These are phyloP conservation scores for Caenorhabditis angaria DNA, from an alignment of 2,888 invertebrate species.

Conservation along the genomic window DNA sequence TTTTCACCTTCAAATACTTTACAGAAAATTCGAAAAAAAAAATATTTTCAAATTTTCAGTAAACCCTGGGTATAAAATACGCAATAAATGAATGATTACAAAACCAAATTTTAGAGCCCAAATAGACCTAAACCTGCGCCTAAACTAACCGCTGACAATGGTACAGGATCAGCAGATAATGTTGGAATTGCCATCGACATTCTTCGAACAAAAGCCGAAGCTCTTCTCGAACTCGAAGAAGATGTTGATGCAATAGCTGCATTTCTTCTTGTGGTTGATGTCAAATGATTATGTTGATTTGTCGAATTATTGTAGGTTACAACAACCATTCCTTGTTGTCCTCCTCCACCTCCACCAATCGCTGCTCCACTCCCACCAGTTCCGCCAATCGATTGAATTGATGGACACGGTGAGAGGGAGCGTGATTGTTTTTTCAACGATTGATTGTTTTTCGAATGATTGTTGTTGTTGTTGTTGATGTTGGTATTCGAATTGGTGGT, in stretches of 20 bases:
- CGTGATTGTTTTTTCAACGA: background rate
- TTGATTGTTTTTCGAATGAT: background rate
- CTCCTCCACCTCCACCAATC: too few species aligned
- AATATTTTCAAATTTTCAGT: background rate
- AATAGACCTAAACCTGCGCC: too few species aligned
- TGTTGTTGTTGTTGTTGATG: background rate
- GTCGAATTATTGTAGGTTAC: background rate
- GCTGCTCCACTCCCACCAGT: background rate
- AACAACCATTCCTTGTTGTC: background rate
- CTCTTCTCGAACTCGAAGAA: constrained; percentile 46
- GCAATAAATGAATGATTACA: background rate
- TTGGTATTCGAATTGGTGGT: background rate
- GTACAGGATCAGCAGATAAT: constrained; percentile 65
- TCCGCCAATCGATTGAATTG: constrained; percentile 22
- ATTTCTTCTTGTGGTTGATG: constrained; percentile 28
- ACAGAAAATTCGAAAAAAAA: background rate
- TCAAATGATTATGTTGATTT: constrained; percentile 14
- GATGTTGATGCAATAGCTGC: constrained; percentile 41
- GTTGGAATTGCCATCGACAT: constrained; percentile 70
- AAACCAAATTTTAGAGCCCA: too few species aligned
- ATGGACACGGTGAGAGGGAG: constrained; percentile 33
- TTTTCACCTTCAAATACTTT: background rate
- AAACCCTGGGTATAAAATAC: background rate
- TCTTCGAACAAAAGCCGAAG: constrained; percentile 65
- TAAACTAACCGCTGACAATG: constrained; percentile 57